These are phyloP conservation scores for Limenitis camilla DNA, from an alignment of 2,888 invertebrate species.

Conservation along the genomic window DNA sequence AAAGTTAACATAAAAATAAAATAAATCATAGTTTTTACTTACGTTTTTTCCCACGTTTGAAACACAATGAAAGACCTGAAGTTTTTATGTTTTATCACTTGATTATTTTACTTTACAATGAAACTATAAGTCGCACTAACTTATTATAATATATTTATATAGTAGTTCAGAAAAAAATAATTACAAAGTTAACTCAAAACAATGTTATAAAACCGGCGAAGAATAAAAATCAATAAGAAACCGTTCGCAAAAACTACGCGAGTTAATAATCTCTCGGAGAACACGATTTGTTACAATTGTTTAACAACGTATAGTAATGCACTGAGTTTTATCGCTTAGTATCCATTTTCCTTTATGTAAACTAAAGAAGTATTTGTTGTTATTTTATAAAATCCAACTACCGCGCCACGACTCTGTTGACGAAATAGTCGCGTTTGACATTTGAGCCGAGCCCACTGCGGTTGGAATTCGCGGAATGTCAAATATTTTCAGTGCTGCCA, in stretches of 20 bases:
- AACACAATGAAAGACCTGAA: constrained; percentile 29
- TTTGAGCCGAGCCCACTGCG: constrained; percentile 81
- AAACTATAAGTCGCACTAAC: constrained; percentile 25
- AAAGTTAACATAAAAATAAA: constrained; percentile 1
- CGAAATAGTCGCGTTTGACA: constrained; percentile 79
- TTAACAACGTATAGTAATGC: constrained; percentile 48
- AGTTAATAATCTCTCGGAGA: constrained; percentile 39
- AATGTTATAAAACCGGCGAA: constrained; percentile 62
- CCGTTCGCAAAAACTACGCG: constrained; percentile 49
- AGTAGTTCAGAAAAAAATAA: constrained; percentile 24
- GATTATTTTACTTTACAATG: constrained; percentile 14
- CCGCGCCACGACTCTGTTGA: constrained; percentile 73
- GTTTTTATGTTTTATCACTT: constrained; percentile 22
- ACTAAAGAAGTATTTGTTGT: constrained; percentile 63
- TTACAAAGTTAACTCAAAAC: constrained; percentile 59
- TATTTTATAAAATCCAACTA: constrained; percentile 72
- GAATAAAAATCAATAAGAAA: constrained; percentile 67
- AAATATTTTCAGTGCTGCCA: constrained; percentile 80
- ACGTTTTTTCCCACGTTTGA: constrained; percentile 54
- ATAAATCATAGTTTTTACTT: constrained; percentile 33
- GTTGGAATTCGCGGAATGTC: constrained; percentile 78
- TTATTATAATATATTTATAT: constrained; percentile 22
- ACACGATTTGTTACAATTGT: constrained; percentile 47
- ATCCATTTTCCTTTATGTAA: constrained; percentile 61
- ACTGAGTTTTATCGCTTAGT: constrained; percentile 54